Base-by-base conservation (phyloP, 2,888 invertebrate species). In the Rhingia campestris region DNA sequence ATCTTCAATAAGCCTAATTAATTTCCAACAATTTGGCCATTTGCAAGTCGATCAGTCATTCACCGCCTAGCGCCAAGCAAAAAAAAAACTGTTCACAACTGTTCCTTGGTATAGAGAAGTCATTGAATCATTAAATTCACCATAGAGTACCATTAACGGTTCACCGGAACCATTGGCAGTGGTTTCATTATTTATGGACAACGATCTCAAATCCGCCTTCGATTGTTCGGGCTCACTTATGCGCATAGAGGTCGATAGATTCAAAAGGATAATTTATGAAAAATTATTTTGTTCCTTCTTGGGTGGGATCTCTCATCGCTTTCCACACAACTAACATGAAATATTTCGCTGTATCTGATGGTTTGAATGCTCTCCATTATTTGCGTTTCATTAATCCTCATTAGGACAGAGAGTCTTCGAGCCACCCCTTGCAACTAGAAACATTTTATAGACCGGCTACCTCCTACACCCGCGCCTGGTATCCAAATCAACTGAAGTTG, bases 361-460 rank as follows among this genome's bases (percentile, higher is more conserved):
- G 73, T 69, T 79, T 69, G 63, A 82, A 73, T 79, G 58, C 67
- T 67, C 56, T 67, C 73, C 59, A 79, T 82, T 82, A 82, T 79
- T 82, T 82, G 67, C 79, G 82, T 79, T 82, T 82, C 82, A 82
- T 82, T 82, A 82, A 82, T 82, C 77, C 82, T 82, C 82, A 82
- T 82, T 82, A 82, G 82, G 79, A 56, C 37, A 3, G 37, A 58
- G 67, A 58, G 47, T 51, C 47, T 49, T 76, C 59, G 47, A 37
- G 69, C 43, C 58, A 41, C 64, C 58, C 73, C 37, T 7, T 35
- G 4, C 45, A 67, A 10, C 41, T 37, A 6, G 5, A 49, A 4
- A 14, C 64, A 12, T 74, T 56, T 47, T 64, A 41, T 76, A 70
- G 58, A 75, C 45, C 63, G 58, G 59, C 43, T 59, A 45, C 35